Conservation (phyloP, 2,113 vertebrate species). For the Sander vitreus region DNA sequence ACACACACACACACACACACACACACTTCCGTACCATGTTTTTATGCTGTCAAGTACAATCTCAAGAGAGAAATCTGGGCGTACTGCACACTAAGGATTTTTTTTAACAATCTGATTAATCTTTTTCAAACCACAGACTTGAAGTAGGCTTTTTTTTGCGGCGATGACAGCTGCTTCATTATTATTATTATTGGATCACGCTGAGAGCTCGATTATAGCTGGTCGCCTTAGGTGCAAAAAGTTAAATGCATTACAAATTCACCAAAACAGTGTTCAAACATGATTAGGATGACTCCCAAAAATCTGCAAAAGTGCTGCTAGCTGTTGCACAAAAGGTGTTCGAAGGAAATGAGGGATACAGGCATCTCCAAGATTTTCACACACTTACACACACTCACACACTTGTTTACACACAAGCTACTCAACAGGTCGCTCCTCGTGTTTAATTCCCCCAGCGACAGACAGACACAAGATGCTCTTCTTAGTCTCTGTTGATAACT, state of each 20-base stretch:
- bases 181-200: slow-evolving; percentile 54
- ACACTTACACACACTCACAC: background rate
- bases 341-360: slow-evolving; percentile 11
- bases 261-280: slow-evolving; percentile 44
- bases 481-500: slow-evolving; percentile 43
- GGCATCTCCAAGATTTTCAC: background rate
- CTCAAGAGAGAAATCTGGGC: slow-evolving; percentile 33
- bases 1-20: background rate
- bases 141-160: slow-evolving; percentile 31
- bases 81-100: slow-evolving; percentile 16
- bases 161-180: slow-evolving; percentile 61
- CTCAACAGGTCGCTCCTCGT: slow-evolving; percentile 19
- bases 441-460: slow-evolving; percentile 13
- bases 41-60: slow-evolving; percentile 46
- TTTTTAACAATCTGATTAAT: slow-evolving; percentile 44
- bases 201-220: slow-evolving; percentile 16
- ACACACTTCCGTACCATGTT: slow-evolving; percentile 3
- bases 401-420: background rate
- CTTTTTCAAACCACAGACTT: slow-evolving; percentile 30
- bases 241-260: slow-evolving; percentile 57
- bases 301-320: slow-evolving; percentile 44
- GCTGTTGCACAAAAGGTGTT: slow-evolving; percentile 1
- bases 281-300: slow-evolving; percentile 45
- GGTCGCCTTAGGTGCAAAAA: slow-evolving; percentile 45
- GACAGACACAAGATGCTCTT: slow-evolving; percentile 5